phyloP scores from a whole-genome alignment of 2,797 vertebrate species.

The Rhinophrynus dorsalis region DNA sequence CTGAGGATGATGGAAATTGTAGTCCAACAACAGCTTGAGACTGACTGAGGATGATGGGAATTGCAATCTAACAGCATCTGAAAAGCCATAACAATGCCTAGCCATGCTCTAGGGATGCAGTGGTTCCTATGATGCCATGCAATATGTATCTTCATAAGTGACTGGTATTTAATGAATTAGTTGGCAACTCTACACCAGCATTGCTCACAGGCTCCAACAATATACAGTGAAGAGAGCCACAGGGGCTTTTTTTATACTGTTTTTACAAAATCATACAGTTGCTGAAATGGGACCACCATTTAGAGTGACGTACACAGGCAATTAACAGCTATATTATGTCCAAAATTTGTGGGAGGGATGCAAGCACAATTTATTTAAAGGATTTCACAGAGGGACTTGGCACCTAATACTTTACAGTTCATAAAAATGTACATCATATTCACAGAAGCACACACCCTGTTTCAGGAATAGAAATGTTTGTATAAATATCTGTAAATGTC shows the following conservation, averaged over 20 bases:
- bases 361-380: slow-evolving; percentile 24
- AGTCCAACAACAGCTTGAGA: too few relatives aligned
- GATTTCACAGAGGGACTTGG: slow-evolving; percentile 37
- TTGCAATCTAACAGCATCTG: too few relatives aligned
- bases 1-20: too few relatives aligned
- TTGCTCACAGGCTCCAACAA: neutral
- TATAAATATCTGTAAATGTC: neutral
- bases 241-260: too few relatives aligned
- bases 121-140: too few relatives aligned
- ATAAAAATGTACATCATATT: slow-evolving; percentile 31
- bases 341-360: slow-evolving; percentile 26
- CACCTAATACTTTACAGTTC: slow-evolving; percentile 37
- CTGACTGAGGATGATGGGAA: too few relatives aligned
- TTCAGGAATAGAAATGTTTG: neutral
- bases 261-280: neutral
- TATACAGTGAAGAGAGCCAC: neutral
- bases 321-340: slow-evolving; percentile 28
- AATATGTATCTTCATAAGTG: too few relatives aligned
- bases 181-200: too few relatives aligned
- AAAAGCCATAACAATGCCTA: too few relatives aligned
- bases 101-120: too few relatives aligned
- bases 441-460: slow-evolving; percentile 20
- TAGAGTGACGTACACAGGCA: slow-evolving; percentile 17
- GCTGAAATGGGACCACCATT: slow-evolving; percentile 30
- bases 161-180: too few relatives aligned